Evolutionary conservation across 2,888 invertebrate genomes (phyloP).

Genomic region (Stenoptilia bipunctidactyla): DNA sequence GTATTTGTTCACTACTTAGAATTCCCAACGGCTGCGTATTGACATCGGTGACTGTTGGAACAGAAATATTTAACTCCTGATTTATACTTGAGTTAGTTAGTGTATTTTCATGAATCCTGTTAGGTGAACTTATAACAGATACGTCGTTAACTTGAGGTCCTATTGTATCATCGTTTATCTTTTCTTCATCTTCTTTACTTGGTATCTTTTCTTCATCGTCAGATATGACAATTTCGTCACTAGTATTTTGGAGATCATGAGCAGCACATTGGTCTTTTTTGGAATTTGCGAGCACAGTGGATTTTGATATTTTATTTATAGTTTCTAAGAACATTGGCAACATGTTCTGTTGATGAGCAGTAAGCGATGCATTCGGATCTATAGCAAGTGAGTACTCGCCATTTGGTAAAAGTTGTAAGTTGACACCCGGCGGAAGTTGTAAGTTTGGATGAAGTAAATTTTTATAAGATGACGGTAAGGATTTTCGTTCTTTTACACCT

Average conservation of each 20-base stretch:
- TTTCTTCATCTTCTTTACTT: background rate
- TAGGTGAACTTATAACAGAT: too few species aligned
- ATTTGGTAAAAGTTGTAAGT: conserved; percentile 23
- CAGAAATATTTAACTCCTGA: background rate
- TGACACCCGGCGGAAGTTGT: conserved; percentile 26
- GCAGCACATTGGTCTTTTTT: conserved; percentile 11
- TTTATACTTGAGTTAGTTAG: background rate
- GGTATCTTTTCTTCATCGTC: conserved; percentile 8
- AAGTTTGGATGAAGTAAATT: conserved; percentile 7
- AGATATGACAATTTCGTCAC: conserved; percentile 6
- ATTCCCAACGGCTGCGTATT: background rate
- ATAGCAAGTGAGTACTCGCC: conserved; percentile 25
- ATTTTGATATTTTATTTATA: conserved; percentile 18
- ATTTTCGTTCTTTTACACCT: background rate
- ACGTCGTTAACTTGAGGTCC: too few species aligned
- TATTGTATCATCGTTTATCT: too few species aligned
- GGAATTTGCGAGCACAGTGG: too few species aligned
- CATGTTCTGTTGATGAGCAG: conserved; percentile 16
- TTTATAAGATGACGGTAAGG: background rate
- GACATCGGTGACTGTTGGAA: background rate
- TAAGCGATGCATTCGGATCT: conserved; percentile 21
- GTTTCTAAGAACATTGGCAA: conserved; percentile 25
- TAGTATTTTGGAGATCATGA: background rate
- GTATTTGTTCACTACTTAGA: too few species aligned
- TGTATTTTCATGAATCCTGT: too few species aligned